These are phyloP conservation scores for Emesis furor DNA, from an alignment of 2,888 invertebrate genomes.

Conservation along the genomic window DNA sequence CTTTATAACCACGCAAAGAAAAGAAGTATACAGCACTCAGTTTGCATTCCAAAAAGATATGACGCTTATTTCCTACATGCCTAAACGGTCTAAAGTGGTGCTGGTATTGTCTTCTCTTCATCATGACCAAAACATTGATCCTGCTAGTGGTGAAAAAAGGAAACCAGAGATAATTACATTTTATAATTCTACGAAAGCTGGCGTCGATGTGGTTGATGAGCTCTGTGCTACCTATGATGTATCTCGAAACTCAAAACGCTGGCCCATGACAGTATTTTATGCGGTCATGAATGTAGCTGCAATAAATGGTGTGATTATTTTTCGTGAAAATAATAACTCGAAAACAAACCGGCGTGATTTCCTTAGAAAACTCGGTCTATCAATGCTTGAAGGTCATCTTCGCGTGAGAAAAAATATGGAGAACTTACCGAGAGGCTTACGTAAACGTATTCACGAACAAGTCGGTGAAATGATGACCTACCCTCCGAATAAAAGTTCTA, in stretches of 20 bases:
- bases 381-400: too few species aligned
- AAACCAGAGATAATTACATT: conserved; percentile 76
- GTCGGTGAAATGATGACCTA: conserved; percentile 42
- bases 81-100: conserved; percentile 77
- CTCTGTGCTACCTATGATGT: too few species aligned
- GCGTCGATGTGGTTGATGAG: too few species aligned
- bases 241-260: too few species aligned
- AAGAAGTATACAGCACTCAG: conserved; percentile 43
- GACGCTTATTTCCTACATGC: conserved; percentile 76
- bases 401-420: conserved; percentile 34
- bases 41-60: conserved; percentile 69
- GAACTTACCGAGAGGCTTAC: conserved; percentile 41
- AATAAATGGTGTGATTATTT: too few species aligned
- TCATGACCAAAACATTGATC: conserved; percentile 75
- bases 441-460: conserved; percentile 51
- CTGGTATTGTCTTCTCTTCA: conserved; percentile 76
- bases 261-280: too few species aligned
- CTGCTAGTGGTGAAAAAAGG: conserved; percentile 65
- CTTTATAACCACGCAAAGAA: conserved; percentile 52
- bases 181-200: conserved; percentile 41
- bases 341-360: too few species aligned
- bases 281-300: too few species aligned
- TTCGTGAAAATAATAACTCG: too few species aligned
- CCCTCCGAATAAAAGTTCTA: conserved; percentile 34
- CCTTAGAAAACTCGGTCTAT: too few species aligned